A percentile compares a stretch with the other conserved stretches of the same genome.
Evolutionary conservation across 1,140 invertebrate species (phyloP).

Genomic region (Drosophila parvula): DNA sequence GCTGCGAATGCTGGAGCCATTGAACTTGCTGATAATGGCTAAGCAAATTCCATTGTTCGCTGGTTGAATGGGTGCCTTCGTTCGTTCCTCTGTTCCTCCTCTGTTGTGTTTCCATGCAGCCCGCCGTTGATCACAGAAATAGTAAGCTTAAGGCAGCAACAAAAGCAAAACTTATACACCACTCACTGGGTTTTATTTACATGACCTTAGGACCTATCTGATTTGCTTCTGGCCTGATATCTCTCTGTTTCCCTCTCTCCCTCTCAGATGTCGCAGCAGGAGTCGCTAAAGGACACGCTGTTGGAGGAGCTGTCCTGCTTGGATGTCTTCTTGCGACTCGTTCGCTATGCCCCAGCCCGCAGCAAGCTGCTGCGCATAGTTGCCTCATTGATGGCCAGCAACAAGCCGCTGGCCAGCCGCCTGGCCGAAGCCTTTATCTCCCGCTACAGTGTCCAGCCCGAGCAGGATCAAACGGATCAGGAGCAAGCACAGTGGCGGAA

Average conservation of each 20-base stretch:
- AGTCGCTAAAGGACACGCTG: slow-evolving; percentile 87
- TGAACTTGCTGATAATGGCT: slow-evolving; percentile 57
- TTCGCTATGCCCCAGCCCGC: slow-evolving; percentile 89
- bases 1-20: slow-evolving; percentile 34
- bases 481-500: not conserved
- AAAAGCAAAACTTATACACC: no score
- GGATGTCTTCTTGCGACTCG: slow-evolving; percentile 89
- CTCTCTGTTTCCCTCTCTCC: slow-evolving; percentile 3
- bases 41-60: slow-evolving; percentile 50
- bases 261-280: slow-evolving; percentile 86
- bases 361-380: slow-evolving; percentile 88
- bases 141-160: not conserved
- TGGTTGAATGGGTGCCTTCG: slow-evolving; percentile 13
- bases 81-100: not conserved
- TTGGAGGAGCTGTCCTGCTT: slow-evolving; percentile 89
- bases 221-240: not conserved
- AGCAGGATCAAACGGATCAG: not conserved
- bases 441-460: slow-evolving; percentile 11
- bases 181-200: no score
- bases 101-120: slow-evolving; percentile 5
- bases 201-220: no score
- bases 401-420: slow-evolving; percentile 59
- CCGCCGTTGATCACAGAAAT: not conserved
- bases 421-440: slow-evolving; percentile 56
- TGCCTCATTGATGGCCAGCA: slow-evolving; percentile 85